phyloP scores from a whole-genome alignment of 2,888 invertebrate species.

The Spialia ferax region DNA sequence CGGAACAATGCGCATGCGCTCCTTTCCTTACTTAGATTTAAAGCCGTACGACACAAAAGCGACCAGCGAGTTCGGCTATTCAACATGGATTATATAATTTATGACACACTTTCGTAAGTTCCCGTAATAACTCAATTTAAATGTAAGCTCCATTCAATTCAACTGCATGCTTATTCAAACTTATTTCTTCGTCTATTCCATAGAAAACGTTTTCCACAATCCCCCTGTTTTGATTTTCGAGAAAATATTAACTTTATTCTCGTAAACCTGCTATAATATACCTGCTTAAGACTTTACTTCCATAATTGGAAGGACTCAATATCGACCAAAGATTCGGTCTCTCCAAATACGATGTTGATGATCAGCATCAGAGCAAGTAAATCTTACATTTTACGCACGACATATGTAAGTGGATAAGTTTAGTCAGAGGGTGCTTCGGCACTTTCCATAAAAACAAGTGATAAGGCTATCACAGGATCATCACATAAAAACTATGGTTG shows the following conservation, averaged over 20 bases:
- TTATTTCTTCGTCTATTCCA: background rate
- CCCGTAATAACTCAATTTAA: conserved; percentile 36
- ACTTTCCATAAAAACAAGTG: conserved; percentile 30
- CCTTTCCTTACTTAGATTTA: conserved; percentile 50
- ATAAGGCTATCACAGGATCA: conserved; percentile 29
- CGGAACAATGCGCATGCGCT: conserved; percentile 62
- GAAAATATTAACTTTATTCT: too few species aligned
- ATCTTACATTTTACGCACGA: background rate
- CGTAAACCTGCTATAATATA: too few species aligned
- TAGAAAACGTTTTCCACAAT: background rate
- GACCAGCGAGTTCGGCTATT: conserved; percentile 35
- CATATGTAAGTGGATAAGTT: conserved; percentile 23
- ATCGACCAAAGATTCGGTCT: background rate
- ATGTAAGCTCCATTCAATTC: background rate
- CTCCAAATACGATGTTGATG: background rate
- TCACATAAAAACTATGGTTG: conserved; percentile 16
- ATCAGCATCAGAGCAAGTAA: background rate
- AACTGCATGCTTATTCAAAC: background rate
- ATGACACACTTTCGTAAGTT: conserved; percentile 33
- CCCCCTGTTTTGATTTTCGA: too few species aligned
- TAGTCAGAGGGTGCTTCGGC: background rate
- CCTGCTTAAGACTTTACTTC: too few species aligned
- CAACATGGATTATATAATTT: conserved; percentile 33
- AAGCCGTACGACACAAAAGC: conserved; percentile 31
- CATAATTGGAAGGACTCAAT: background rate